phyloP scores from a whole-genome alignment of 2,888 invertebrate species.

The Erebia epiphron region DNA sequence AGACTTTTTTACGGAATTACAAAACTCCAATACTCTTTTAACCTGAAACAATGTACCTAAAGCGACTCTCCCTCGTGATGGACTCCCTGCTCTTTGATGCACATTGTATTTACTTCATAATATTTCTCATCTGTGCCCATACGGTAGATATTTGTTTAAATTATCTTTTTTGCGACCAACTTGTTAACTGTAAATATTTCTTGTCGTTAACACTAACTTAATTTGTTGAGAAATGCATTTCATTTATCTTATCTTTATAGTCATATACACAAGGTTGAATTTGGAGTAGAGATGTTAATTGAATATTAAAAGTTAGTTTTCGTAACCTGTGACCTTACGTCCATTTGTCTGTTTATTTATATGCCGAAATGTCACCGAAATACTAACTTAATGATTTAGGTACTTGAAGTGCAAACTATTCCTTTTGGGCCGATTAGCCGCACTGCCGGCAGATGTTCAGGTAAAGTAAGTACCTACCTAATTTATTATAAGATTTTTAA shows the following conservation, averaged over 20 bases:
- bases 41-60: too few relatives aligned
- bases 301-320: constrained; percentile 36
- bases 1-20: too few relatives aligned
- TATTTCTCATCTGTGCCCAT: constrained; percentile 15
- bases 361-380: constrained; percentile 64
- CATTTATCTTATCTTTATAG: constrained; percentile 39
- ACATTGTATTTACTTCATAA: neutral
- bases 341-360: constrained; percentile 65
- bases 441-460: constrained; percentile 30
- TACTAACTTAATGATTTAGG: constrained; percentile 48
- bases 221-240: constrained; percentile 31
- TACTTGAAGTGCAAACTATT: constrained; percentile 51
- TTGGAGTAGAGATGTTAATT: neutral
- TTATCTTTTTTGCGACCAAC: constrained; percentile 42
- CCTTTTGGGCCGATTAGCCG: constrained; percentile 18
- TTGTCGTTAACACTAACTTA: constrained; percentile 55
- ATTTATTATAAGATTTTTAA: neutral
- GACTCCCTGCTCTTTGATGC: neutral
- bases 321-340: constrained; percentile 58
- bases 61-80: neutral
- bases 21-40: too few relatives aligned
- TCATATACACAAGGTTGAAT: neutral
- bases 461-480: constrained; percentile 1
- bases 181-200: constrained; percentile 60
- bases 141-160: constrained; percentile 45